These are phyloP conservation scores for Drosophila tristis DNA, from an alignment of 1,140 invertebrate genomes.

Conservation along the genomic window DNA sequence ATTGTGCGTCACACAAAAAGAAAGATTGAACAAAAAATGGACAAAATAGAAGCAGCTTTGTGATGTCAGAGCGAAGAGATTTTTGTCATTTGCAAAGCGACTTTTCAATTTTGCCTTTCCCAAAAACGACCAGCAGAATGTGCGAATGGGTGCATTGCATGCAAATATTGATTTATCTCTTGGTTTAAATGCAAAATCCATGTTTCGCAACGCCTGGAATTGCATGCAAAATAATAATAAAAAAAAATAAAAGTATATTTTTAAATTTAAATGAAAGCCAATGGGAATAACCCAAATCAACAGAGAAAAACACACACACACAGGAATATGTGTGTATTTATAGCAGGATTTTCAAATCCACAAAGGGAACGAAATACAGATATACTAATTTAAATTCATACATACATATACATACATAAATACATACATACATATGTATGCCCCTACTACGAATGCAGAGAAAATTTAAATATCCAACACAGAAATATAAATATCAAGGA, in stretches of 20 bases:
- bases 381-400: too few species aligned
- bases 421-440: too few species aligned
- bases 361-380: too few species aligned
- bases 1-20: not conserved
- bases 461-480: too few species aligned
- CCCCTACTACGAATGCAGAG: too few species aligned
- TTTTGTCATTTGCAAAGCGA: not conserved
- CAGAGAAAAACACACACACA: not conserved
- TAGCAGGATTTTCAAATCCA: too few species aligned
- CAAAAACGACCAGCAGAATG: not conserved
- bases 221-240: not conserved
- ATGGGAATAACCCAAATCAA: not conserved
- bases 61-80: constrained; percentile 1
- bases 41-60: not conserved
- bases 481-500: too few species aligned
- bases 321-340: too few species aligned
- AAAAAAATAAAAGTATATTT: not conserved
- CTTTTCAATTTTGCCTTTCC: constrained; percentile 4
- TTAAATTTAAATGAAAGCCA: not conserved
- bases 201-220: not conserved
- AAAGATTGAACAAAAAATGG: not conserved
- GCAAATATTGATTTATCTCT: not conserved
- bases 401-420: too few species aligned
- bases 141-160: not conserved
- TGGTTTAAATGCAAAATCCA: not conserved